Evolutionary conservation across 2,888 invertebrate genomes (phyloP), one percentile per base, ranked within the genome.

Genomic region (Cheilosia pagana): DNA sequence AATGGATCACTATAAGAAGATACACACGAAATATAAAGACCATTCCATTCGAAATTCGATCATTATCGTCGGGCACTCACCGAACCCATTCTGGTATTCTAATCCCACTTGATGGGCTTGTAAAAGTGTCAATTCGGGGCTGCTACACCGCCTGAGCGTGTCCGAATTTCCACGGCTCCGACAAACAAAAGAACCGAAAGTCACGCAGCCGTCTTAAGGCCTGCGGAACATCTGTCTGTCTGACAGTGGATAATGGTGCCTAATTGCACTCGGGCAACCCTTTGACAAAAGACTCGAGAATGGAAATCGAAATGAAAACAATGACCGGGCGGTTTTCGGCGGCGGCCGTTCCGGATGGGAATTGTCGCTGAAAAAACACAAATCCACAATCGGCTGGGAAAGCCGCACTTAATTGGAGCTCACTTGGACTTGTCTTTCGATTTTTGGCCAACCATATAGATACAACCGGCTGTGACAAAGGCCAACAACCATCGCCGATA

Each of bases 401-500:
- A 55, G 41, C 60, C 77, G n/a, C n/a, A 55, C 55, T 71, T 62
- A 77, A 78, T 72, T 82, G 68, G 67, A 63, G 43, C 67, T 57
- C 62, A 62, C 41, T 43, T 14, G 21, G 62, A 53, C 23, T 48
- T 63, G 67, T 59, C 81, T 70, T 65, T 59, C 23, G 43, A 43
- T 71, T 65, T 59, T 76, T 57, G 39, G 43, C 35, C 59, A 16
- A 57, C 52, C 52, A n/a, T n/a, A n/a, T n/a, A n/a, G n/a, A n/a
- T n/a, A 41, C 68, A 70, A 72, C 52, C 67, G 55, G 68, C 63
- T 57, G 78, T 35, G 72, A 72, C 67, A 77, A 72, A 77, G 77
- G 53, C 71, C 57, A 53, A 39, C 67, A 19, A n/a, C 71, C 57
- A 72, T 86, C 87, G 87, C 65, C 81, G 87, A 88, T 87, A 88